Conservation (phyloP, 2,113 vertebrate genomes). For the Entomyzon cyanotis region DNA sequence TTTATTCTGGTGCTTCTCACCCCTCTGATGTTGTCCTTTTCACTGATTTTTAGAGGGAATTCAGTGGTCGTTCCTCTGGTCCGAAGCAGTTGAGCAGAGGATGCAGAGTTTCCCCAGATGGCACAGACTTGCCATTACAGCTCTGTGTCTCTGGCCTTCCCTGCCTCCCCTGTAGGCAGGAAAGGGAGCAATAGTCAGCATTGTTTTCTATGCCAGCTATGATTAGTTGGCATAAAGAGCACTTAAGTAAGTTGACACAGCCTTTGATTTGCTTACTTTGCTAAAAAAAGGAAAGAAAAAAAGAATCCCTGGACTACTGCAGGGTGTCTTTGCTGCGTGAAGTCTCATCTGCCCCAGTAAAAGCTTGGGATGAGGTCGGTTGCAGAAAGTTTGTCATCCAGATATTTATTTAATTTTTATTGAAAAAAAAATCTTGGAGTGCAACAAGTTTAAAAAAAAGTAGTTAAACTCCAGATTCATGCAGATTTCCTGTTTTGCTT, state of each 20-base stretch:
- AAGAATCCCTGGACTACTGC: not conserved
- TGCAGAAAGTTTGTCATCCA: not conserved
- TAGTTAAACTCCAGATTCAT: not conserved
- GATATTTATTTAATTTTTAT: not conserved
- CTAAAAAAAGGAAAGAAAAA: not conserved
- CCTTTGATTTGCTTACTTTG: not conserved
- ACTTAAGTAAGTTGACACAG: not conserved
- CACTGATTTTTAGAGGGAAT: not conserved
- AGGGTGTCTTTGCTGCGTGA: not conserved
- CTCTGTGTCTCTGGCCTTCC: not conserved
- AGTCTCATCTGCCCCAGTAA: not conserved
- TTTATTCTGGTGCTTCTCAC: not conserved
- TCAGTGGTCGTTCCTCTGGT: not conserved
- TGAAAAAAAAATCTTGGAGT: not conserved
- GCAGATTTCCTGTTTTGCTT: constrained; percentile 67
- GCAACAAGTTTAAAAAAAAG: not conserved
- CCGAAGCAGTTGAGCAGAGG: not conserved
- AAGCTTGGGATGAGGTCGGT: not conserved
- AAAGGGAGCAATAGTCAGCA: not conserved
- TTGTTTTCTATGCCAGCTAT: not conserved
- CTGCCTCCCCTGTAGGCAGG: not conserved
- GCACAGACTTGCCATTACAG: not conserved
- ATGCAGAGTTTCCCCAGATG: not conserved
- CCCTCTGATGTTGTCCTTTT: not conserved
- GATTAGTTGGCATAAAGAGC: constrained; percentile 8